Base-by-base conservation (phyloP, 2,113 vertebrate species). In the Hystrix brachyura region DNA sequence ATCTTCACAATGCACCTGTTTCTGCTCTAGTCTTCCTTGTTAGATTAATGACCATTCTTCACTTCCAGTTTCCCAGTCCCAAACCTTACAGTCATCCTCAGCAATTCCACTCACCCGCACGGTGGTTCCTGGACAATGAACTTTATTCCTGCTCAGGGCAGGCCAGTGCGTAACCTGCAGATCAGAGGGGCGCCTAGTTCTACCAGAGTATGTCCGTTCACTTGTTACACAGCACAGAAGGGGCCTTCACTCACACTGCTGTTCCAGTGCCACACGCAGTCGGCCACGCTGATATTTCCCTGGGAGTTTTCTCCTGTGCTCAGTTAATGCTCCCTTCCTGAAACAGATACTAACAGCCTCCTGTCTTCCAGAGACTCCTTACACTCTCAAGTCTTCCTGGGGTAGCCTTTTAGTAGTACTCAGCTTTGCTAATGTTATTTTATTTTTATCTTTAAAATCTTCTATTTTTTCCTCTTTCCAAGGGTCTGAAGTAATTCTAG, bases 381-480 rank as follows among this genome's bases (percentile, higher is more conserved):
- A 92, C 10, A 65, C 8, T 76, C 81, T 43, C 84, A 76, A 10
- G 9, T 81, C 34, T 38, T 90, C 12, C 59, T 46, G 82, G 34
- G 38, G 51, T 0, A 81, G 67, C 13, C 48, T 93, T 65, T 72
- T 90, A 93, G 46, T 72, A 4, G 84, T 69, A 71, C 79, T 8
- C 38, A 94, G 34, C 15, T 83, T 59, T 84, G 8, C 51, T 91
- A 53, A 87, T 67, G 32, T 87, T 62, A 83, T 34, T 83, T 46
- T 79, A 25, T 32, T 87, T 59, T 60, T 62, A 59, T n/a, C 19
- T 91, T 59, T 83, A 82, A 76, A 25, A 38, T 55, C 62, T 80
- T 79, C 38, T 27, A 53, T 51, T 60, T 90, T 90, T 87, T 55
- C 48, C 74, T 51, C 64, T 81, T 96, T 59, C 38, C 89, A 81